A percentile compares a stretch with the other conserved stretches of the same genome.
Conservation (phyloP, 2,888 invertebrate genomes). For the Diaprepes abbreviatus region DNA sequence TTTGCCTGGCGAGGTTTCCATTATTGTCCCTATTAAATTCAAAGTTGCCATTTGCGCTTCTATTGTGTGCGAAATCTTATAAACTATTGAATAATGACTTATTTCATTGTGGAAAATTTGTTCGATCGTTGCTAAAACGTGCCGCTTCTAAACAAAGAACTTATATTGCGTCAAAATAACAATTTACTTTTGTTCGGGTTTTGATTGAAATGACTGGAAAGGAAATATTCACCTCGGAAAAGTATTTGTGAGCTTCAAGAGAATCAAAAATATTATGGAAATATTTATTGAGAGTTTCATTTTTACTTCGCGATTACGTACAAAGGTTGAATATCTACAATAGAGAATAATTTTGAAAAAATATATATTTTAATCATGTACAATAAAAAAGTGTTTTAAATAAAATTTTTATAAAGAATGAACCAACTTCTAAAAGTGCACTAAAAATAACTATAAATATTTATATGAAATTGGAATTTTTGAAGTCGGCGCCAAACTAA, state of each 20-base stretch:
- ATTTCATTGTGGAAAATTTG: constrained; percentile 55
- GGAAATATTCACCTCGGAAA: constrained; percentile 1
- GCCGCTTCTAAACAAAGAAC: constrained; percentile 43
- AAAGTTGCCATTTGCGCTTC: constrained; percentile 66
- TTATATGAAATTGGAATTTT: too few relatives aligned
- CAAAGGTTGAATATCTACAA: too few relatives aligned
- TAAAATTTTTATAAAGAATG: too few relatives aligned
- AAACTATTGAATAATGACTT: constrained; percentile 67
- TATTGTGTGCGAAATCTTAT: constrained; percentile 67
- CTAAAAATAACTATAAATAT: too few relatives aligned
- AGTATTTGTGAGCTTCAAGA: not conserved
- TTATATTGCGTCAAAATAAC: constrained; percentile 36
- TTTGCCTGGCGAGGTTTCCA: constrained; percentile 66
- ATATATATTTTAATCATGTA: too few relatives aligned
- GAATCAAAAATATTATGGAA: too few relatives aligned
- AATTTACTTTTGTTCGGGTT: constrained; percentile 34
- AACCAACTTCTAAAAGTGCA: too few relatives aligned
- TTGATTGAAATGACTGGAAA: constrained; percentile 23
- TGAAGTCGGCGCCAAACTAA: too few relatives aligned
- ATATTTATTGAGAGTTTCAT: too few relatives aligned
- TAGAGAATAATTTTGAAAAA: too few relatives aligned
- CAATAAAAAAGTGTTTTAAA: too few relatives aligned
- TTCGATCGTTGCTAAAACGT: constrained; percentile 48
- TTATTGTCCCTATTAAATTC: constrained; percentile 68
- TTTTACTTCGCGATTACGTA: too few relatives aligned